Evolutionary conservation across 2,888 invertebrate species (phyloP).

Genomic region (Eristalis tenax): DNA sequence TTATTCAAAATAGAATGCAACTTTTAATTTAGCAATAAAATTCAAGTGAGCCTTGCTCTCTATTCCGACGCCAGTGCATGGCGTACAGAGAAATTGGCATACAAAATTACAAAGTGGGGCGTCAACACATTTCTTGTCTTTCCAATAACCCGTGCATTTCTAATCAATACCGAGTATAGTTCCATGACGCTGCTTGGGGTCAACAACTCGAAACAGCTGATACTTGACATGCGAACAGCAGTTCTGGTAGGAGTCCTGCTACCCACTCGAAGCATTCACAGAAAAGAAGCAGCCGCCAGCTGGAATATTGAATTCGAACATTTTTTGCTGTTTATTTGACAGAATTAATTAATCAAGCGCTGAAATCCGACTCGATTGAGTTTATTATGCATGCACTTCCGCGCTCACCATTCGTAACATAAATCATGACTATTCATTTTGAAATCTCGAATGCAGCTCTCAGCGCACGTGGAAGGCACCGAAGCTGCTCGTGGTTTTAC

Average conservation of each 20-base stretch:
- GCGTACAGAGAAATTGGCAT: neutral
- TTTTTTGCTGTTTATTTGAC: too few species aligned
- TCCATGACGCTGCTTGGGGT: neutral
- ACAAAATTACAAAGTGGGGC: neutral
- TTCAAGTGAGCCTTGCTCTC: neutral
- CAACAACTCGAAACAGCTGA: neutral
- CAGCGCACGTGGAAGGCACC: constrained; percentile 23
- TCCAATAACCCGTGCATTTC: neutral
- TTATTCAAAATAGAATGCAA: neutral
- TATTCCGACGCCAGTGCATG: neutral
- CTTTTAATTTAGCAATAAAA: neutral
- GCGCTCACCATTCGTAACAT: constrained; percentile 4
- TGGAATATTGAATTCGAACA: neutral
- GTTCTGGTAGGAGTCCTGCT: too few species aligned
- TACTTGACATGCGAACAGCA: too few species aligned
- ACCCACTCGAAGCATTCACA: too few species aligned
- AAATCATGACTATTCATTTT: constrained; percentile 34
- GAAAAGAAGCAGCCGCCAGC: neutral
- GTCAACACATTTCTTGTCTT: neutral
- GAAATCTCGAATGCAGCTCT: neutral
- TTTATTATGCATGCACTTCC: constrained; percentile 16
- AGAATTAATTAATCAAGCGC: too few species aligned
- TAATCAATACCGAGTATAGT: neutral
- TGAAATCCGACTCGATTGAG: too few species aligned
- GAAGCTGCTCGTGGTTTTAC: neutral